A percentile compares a stretch with the other conserved stretches of the same genome.
These are phyloP conservation scores for Rhopalosiphum padi DNA, from an alignment of 1,140 invertebrate genomes.

Conservation along the genomic window DNA sequence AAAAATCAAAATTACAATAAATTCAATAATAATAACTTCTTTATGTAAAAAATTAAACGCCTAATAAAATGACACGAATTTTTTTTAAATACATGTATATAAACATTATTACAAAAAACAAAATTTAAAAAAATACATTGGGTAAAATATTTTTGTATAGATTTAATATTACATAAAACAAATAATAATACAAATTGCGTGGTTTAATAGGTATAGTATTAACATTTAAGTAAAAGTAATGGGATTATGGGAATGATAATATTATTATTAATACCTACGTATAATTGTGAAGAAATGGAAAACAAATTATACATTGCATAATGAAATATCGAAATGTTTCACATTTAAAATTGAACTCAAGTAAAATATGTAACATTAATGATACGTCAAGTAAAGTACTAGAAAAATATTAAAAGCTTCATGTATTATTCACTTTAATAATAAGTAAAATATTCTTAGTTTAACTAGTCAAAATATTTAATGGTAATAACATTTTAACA, in stretches of 20 bases:
- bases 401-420: not conserved
- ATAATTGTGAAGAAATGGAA: not conserved
- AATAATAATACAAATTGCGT: not conserved
- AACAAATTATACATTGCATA: not conserved
- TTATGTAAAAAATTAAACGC: not conserved
- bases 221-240: conserved; percentile 9
- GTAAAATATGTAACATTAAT: not conserved
- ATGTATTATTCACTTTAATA: not conserved
- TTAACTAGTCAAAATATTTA: not conserved
- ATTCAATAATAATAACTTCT: not conserved
- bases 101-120: not conserved
- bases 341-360: not conserved
- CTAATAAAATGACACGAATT: not conserved
- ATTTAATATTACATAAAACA: not conserved
- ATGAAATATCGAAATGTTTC: not conserved
- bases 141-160: not conserved
- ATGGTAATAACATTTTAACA: not conserved
- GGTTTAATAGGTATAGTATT: not conserved
- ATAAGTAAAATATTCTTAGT: not conserved
- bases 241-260: not conserved
- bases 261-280: not conserved
- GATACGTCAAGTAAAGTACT: not conserved
- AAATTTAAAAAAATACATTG: not conserved
- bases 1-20: not conserved
- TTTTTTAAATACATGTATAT: not conserved